Percentiles rank a stretch among this genome's conserved stretches.
Evolutionary conservation across 2,113 vertebrate species (phyloP).

Genomic region (Ciconia maguari): DNA sequence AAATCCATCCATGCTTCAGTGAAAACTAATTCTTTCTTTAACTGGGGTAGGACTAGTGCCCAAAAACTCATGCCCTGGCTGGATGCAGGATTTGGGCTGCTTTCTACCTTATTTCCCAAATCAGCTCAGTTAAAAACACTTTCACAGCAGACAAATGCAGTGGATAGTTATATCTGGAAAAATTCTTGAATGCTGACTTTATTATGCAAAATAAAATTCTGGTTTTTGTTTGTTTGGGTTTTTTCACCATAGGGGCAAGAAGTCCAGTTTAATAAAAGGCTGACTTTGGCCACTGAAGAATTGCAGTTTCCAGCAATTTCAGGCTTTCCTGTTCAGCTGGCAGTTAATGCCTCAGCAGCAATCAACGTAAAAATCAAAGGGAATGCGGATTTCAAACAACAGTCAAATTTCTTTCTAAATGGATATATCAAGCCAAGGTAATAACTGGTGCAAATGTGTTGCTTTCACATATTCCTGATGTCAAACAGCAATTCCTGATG

Average conservation of each 20-base stretch:
- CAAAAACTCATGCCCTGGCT: not conserved
- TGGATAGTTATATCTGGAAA: not conserved
- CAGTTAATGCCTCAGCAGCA: constrained; percentile 79
- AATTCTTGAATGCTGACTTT: not conserved
- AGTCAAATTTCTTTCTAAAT: constrained; percentile 78
- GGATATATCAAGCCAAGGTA: constrained; percentile 87
- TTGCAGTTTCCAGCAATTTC: constrained; percentile 81
- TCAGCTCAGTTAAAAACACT: not conserved
- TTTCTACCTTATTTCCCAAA: not conserved
- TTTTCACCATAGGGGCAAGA: constrained; percentile 80
- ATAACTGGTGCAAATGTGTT: not conserved
- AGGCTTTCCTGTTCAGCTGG: constrained; percentile 80
- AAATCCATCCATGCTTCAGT: not conserved
- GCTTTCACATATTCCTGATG: not conserved
- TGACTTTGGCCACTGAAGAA: constrained; percentile 76
- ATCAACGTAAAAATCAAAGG: constrained; percentile 79
- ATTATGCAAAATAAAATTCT: not conserved
- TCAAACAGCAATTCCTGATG: not conserved
- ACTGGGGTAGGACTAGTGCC: not conserved
- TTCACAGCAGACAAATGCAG: not conserved
- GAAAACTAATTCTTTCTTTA: not conserved
- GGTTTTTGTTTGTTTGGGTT: not conserved
- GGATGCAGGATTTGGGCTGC: not conserved
- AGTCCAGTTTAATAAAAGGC: constrained; percentile 77
- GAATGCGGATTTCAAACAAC: constrained; percentile 73